Percentiles rank a stretch among this genome's conserved stretches.
Evolutionary conservation across 2,888 invertebrate genomes (phyloP).

Genomic region (Chymomyza procnemis): DNA sequence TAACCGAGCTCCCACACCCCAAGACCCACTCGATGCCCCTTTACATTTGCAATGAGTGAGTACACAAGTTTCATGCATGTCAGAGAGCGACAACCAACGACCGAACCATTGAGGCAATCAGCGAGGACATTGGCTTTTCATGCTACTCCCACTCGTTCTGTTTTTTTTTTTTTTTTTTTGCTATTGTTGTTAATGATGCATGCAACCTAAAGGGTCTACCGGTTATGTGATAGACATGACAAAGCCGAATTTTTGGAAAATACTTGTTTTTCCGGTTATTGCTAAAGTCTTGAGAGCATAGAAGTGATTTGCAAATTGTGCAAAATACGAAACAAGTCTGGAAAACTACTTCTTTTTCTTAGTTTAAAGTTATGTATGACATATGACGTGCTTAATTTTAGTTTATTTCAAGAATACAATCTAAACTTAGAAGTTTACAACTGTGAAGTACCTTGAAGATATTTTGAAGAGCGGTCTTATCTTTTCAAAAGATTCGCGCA

Average conservation of each 20-base stretch:
- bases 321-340: too few species aligned
- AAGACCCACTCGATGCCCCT: neutral
- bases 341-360: too few species aligned
- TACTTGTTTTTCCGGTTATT: neutral
- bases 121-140: neutral
- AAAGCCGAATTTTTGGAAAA: neutral
- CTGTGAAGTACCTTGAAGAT: too few species aligned
- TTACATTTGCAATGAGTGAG: neutral
- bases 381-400: too few species aligned
- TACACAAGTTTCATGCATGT: neutral
- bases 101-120: constrained; percentile 17
- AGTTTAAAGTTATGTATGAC: too few species aligned
- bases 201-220: neutral
- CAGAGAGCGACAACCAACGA: constrained; percentile 28
- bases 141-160: neutral
- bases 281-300: too few species aligned
- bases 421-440: too few species aligned
- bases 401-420: too few species aligned
- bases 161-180: constrained; percentile 1
- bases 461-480: too few species aligned
- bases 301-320: too few species aligned
- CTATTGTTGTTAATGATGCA: constrained; percentile 4
- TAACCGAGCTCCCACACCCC: too few species aligned
- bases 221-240: neutral
- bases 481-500: too few species aligned